Evolutionary conservation across 2,888 invertebrate species (phyloP), one percentile per base, ranked within the genome.

Genomic region (Cenopis cana): DNA sequence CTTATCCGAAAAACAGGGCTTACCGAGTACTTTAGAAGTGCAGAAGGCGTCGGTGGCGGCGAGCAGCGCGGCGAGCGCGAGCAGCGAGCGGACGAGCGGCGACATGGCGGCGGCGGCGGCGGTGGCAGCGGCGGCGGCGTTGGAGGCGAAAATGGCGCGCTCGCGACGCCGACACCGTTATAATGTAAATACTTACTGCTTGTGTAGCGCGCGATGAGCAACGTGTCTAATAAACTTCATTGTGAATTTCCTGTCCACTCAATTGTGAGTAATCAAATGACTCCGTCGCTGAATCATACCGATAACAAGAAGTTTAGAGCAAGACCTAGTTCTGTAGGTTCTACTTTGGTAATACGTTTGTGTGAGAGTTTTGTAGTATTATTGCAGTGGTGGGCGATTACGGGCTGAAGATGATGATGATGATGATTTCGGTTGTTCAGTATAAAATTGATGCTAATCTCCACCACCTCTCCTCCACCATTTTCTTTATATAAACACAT

Each of bases 61-160:
- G n/a, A 54, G 8, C 24, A 29, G 29, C 29, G 24, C 29, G 3
- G 9, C 0, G 54, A 54, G 29, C 54, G 54, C 29, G 29, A 54
- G 2, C 18, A 29, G 29, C 29, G 24, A 54, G 29, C 24, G 54
- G 54, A n/a, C 14, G 3, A 54, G 54, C 54, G 29, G 5, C 29
- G 54, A 54, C 54, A 54, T 54, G 20, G 52, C 52, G 18, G 52
- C 11, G 52, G 12, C 52, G 24, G 52, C 20, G 52, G 20, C 20
- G 52, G 14, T 14, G 41, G 41, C 6, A 6, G 33, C 14, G 41
- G 52, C 41, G 41, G n/a, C 14, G 41, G 41, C 24, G 24, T 24
- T 24, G 24, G 2, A 24, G 12, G 10, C 14, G 52, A 24, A 12
- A 12, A 8, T 8, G 52, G 52, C 24, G 24, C 20, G 20, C 17